A percentile compares a stretch with the other conserved stretches of the same genome.
phyloP scores from a whole-genome alignment of 2,888 invertebrate species.

The Nysson spinosus region DNA sequence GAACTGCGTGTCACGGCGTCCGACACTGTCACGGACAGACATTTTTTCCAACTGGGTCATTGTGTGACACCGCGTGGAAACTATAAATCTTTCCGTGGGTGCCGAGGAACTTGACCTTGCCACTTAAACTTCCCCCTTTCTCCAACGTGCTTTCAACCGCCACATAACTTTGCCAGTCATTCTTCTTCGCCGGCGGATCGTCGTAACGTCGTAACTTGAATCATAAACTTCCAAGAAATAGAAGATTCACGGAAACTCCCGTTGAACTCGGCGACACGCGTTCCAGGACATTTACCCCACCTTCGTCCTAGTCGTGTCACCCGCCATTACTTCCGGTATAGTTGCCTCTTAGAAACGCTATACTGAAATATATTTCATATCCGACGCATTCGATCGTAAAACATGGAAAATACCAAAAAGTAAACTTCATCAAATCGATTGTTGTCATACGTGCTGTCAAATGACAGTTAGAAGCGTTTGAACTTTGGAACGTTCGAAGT shows the following conservation, averaged over 20 bases:
- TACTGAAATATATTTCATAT: no score
- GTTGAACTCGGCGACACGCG: constrained; percentile 11
- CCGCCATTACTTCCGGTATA: not conserved
- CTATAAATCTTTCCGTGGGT: constrained; percentile 45
- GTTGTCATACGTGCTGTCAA: no score
- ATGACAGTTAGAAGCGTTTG: no score
- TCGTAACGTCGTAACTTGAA: constrained; percentile 46
- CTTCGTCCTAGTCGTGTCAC: not conserved
- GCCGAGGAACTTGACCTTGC: constrained; percentile 54
- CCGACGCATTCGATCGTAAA: no score
- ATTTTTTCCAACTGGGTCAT: constrained; percentile 55
- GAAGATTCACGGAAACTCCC: constrained; percentile 34
- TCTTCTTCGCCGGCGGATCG: constrained; percentile 37
- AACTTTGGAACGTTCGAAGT: no score
- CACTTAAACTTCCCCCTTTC: constrained; percentile 52
- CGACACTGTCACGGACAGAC: constrained; percentile 13
- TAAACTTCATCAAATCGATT: no score
- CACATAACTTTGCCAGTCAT: constrained; percentile 48
- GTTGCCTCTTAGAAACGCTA: not conserved
- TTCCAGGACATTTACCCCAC: constrained; percentile 2
- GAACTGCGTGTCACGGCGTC: constrained; percentile 22
- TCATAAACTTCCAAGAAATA: constrained; percentile 50
- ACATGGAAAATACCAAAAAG: no score
- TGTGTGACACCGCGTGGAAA: constrained; percentile 39
- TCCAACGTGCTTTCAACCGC: constrained; percentile 17